Evolutionary conservation across 2,888 invertebrate genomes (phyloP).

Genomic region (Dynastes grantii): DNA sequence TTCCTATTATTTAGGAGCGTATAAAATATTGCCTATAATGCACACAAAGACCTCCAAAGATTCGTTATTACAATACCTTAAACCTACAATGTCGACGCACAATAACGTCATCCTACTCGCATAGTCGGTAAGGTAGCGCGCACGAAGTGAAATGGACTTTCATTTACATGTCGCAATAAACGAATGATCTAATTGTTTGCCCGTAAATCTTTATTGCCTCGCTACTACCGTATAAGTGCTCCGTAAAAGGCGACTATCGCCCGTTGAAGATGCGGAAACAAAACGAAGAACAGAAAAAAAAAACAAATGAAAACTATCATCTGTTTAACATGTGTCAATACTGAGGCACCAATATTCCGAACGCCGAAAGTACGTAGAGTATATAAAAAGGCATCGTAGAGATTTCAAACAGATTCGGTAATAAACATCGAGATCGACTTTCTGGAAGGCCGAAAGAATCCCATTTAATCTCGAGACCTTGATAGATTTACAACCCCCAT

Average conservation of each 20-base stretch:
- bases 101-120: conserved; percentile 7
- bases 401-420: conserved; percentile 45
- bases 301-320: conserved; percentile 40
- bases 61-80: conserved; percentile 14
- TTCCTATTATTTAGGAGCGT: conserved; percentile 17
- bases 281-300: conserved; percentile 9
- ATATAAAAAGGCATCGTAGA: conserved; percentile 26
- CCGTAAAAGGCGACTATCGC: background rate
- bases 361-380: conserved; percentile 14
- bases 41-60: conserved; percentile 21
- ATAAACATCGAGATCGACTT: conserved; percentile 44
- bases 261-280: background rate
- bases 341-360: conserved; percentile 10
- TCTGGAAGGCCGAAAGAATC: conserved; percentile 45
- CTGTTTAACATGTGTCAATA: conserved; percentile 47
- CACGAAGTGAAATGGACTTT: conserved; percentile 25
- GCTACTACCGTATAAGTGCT: background rate
- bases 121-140: background rate
- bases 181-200: conserved; percentile 30
- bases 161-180: conserved; percentile 38
- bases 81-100: background rate
- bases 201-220: conserved; percentile 22
- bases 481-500: conserved; percentile 51
- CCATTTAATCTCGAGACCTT: conserved; percentile 45
- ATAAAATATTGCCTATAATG: conserved; percentile 14